Evolutionary conservation across 2,797 vertebrate genomes (phyloP).

Genomic region (Ara ararauna): DNA sequence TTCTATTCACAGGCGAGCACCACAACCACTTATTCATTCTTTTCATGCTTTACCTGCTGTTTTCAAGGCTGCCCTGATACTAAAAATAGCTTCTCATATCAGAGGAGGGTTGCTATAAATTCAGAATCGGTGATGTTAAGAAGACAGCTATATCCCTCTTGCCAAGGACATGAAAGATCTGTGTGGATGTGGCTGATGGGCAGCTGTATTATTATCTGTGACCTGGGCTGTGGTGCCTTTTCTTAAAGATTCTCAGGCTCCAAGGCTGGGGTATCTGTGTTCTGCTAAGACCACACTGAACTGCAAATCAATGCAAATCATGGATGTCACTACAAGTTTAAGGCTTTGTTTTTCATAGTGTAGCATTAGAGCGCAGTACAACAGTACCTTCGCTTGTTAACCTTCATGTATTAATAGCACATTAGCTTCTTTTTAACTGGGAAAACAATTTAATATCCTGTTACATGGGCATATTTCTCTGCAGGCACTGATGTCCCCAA

Average conservation of each 20-base stretch:
- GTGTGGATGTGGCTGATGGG: not conserved
- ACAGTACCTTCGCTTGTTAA: not conserved
- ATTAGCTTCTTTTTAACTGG: not conserved
- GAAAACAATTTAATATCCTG: not conserved
- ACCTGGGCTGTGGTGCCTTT: not conserved
- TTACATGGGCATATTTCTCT: constrained; percentile 11
- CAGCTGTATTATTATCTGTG: not conserved
- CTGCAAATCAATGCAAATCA: not conserved
- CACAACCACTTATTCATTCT: constrained; percentile 64
- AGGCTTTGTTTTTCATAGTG: not conserved
- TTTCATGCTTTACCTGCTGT: constrained; percentile 64
- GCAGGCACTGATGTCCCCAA: not conserved
- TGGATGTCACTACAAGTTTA: not conserved
- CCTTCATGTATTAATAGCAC: not conserved
- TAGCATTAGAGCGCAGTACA: not conserved
- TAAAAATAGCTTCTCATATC: constrained; percentile 48
- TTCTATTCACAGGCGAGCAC: constrained; percentile 39
- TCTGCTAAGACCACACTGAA: not conserved
- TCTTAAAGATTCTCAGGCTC: not conserved
- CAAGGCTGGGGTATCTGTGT: not conserved
- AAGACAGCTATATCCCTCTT: constrained; percentile 5
- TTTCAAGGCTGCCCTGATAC: constrained; percentile 59
- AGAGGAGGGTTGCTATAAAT: constrained; percentile 64
- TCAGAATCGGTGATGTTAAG: constrained; percentile 29
- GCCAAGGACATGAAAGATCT: not conserved